These are phyloP conservation scores for Drosophila nigricruria DNA, from an alignment of 2,888 invertebrate genomes.

Conservation along the genomic window DNA sequence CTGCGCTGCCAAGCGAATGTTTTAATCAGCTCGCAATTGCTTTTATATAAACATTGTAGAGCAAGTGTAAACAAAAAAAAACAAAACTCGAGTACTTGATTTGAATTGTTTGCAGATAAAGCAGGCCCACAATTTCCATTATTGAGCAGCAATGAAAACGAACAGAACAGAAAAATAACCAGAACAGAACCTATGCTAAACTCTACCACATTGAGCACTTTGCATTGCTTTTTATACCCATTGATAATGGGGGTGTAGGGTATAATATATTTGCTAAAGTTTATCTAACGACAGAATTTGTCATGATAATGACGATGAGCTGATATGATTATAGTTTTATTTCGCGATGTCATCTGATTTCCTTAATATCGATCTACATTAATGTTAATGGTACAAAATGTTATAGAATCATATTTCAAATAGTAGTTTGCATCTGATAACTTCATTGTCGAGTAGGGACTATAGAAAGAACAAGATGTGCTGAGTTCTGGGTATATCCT, in stretches of 20 bases:
- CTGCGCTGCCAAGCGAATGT: slow-evolving; percentile 4
- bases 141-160: slow-evolving; percentile 27
- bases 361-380: neutral
- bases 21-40: slow-evolving; percentile 61
- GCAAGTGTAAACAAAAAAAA: slow-evolving; percentile 42
- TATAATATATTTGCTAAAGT: neutral
- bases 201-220: slow-evolving; percentile 18
- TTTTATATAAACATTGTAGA: slow-evolving; percentile 45
- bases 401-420: no score
- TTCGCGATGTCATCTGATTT: neutral
- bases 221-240: neutral
- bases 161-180: slow-evolving; percentile 10
- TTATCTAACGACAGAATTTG: neutral
- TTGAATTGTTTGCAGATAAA: slow-evolving; percentile 51
- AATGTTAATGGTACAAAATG: neutral
- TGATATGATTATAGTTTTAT: neutral
- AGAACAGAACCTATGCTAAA: slow-evolving; percentile 40
- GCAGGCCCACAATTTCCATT: slow-evolving; percentile 16
- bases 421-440: neutral
- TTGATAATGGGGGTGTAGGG: neutral
- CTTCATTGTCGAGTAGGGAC: neutral
- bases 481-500: neutral
- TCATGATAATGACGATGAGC: neutral
- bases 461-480: neutral
- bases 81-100: slow-evolving; percentile 31